Percentiles rank a stretch among this genome's conserved stretches.
Conservation (phyloP, 23 tunicate genomes). For the Ciona savignyi region DNA sequence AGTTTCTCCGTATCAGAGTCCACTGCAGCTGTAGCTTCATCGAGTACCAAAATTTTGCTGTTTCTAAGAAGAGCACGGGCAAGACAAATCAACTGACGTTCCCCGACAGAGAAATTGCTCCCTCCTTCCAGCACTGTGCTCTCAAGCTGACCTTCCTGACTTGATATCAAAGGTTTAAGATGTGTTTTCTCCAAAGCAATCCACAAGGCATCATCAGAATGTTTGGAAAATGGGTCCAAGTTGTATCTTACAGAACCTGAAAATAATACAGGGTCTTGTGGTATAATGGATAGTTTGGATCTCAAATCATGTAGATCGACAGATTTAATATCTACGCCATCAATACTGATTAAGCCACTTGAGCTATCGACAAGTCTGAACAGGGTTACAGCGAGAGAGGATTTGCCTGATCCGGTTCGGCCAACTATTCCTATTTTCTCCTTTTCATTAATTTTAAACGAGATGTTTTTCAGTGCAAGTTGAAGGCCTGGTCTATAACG, state of each 20-base stretch:
- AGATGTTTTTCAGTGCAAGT: conserved; percentile 45
- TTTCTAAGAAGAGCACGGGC: conserved; percentile 64
- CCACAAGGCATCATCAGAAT: conserved; percentile 69
- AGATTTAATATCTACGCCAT: conserved; percentile 35
- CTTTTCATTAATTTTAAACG: conserved; percentile 35
- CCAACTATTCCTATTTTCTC: conserved; percentile 93
- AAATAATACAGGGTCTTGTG: conserved; percentile 88
- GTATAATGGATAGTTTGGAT: conserved; percentile 62
- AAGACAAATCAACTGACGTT: conserved; percentile 74
- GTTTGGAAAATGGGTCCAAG: conserved; percentile 61
- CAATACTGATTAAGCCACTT: conserved; percentile 47
- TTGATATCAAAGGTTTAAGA: conserved; percentile 41
- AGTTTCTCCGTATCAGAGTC: conserved; percentile 71
- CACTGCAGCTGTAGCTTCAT: conserved; percentile 94
- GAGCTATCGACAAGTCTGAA: conserved; percentile 49
- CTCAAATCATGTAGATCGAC: conserved; percentile 38
- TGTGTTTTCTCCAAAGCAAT: conserved; percentile 61
- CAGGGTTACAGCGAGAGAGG: conserved; percentile 72
- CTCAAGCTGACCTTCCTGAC: conserved; percentile 38
- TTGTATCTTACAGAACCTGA: conserved; percentile 74
- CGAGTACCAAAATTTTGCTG: conserved; percentile 62
- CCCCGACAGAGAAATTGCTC: conserved; percentile 76
- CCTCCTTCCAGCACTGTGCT: conserved; percentile 59
- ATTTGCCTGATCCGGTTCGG: conserved; percentile 91
- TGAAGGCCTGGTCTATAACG: conserved; percentile 85